Conservation (phyloP, 2,888 invertebrate genomes). For the Disparrhopalites patrizii region DNA sequence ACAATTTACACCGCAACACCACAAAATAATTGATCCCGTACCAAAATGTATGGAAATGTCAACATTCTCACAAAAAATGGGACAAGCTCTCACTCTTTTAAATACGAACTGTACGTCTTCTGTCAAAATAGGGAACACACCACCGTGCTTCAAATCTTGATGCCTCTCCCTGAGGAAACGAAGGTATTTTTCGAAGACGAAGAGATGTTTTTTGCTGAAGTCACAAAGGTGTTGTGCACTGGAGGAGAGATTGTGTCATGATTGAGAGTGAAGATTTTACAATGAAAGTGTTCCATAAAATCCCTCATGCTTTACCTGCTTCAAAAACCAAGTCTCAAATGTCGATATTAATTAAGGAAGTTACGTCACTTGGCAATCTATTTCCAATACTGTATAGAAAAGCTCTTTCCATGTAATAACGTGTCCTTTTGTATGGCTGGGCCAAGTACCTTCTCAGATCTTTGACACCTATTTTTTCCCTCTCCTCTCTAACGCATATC, state of each 20-base stretch:
- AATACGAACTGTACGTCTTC: background rate
- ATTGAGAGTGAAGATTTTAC: background rate
- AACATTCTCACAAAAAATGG: background rate
- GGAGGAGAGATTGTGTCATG: background rate
- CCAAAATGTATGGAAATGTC: background rate
- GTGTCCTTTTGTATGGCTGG: too few relatives aligned
- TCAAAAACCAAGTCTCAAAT: conserved; percentile 21
- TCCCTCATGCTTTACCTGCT: background rate
- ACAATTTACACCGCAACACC: background rate
- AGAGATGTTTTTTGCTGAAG: background rate
- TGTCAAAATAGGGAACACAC: too few relatives aligned
- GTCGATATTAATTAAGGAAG: conserved; percentile 30
- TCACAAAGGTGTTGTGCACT: background rate
- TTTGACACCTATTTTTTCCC: conserved; percentile 12
- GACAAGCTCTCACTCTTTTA: background rate
- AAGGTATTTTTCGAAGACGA: background rate
- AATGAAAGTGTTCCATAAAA: conserved; percentile 19
- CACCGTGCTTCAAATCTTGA: too few relatives aligned
- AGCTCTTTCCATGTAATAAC: too few relatives aligned
- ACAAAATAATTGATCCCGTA: background rate
- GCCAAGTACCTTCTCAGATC: background rate
- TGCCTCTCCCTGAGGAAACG: too few relatives aligned
- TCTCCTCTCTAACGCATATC: too few relatives aligned
- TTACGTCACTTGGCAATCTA: conserved; percentile 23
- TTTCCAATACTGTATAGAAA: too few relatives aligned